These are phyloP conservation scores for Fistularia tabacaria DNA, from an alignment of 2,797 vertebrate species.

Conservation along the genomic window DNA sequence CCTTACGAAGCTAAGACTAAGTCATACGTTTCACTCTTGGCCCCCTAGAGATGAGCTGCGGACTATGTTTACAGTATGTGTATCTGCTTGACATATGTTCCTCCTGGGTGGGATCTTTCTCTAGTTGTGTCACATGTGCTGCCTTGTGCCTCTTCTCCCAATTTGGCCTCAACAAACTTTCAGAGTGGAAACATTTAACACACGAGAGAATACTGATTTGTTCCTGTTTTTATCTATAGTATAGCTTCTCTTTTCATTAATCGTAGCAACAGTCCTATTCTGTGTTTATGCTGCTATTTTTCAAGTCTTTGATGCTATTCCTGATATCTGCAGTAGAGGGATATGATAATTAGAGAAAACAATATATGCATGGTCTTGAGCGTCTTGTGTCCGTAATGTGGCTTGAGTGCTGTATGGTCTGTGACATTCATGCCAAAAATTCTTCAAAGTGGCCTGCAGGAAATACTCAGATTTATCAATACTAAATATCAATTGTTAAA, in stretches of 20 bases:
- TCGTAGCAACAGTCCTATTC: no score
- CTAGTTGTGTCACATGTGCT: slow-evolving; percentile 31
- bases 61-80: slow-evolving; percentile 39
- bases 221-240: neutral
- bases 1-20: slow-evolving; percentile 9
- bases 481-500: no score
- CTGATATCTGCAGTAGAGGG: no score
- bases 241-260: neutral
- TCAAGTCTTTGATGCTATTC: no score
- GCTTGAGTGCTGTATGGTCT: no score
- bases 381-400: no score
- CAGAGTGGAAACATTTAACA: slow-evolving; percentile 5
- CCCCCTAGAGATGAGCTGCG: slow-evolving; percentile 23
- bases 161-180: neutral
- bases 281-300: no score
- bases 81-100: slow-evolving; percentile 39
- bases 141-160: slow-evolving; percentile 1
- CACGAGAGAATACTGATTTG: neutral
- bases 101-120: slow-evolving; percentile 39
- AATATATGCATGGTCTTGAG: no score
- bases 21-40: slow-evolving; percentile 14
- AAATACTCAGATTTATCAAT: no score
- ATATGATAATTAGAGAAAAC: no score
- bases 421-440: no score
- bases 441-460: no score